A percentile compares a stretch with the other conserved stretches of the same genome.
Evolutionary conservation across 2,113 vertebrate species (phyloP).

Genomic region (Oxygymnocypris stewartii): DNA sequence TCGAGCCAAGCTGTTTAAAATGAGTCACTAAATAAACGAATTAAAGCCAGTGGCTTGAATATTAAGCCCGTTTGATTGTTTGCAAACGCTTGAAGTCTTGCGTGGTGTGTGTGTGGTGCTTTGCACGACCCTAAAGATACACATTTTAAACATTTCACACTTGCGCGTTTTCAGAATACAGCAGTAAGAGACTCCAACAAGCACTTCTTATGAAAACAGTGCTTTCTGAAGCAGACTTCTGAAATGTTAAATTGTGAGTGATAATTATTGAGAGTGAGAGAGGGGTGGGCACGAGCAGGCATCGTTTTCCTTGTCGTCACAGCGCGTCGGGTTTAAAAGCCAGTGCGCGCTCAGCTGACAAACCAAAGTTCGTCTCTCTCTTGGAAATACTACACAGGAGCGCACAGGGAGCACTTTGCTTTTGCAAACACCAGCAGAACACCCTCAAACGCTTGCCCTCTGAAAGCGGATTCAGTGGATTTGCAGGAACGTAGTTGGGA

Average conservation of each 20-base stretch:
- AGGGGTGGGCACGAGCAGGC: constrained; percentile 47
- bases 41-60: not conserved
- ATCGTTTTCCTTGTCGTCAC: constrained; percentile 71
- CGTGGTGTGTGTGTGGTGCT: not conserved
- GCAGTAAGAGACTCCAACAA: not conserved
- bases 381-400: constrained; percentile 68
- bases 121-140: not conserved
- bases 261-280: constrained; percentile 1
- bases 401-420: constrained; percentile 57
- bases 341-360: constrained; percentile 47
- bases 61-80: not conserved
- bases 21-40: not conserved
- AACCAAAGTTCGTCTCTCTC: constrained; percentile 69
- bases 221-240: not conserved
- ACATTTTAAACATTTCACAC: not conserved
- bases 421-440: constrained; percentile 32
- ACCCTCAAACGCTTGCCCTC: constrained; percentile 37
- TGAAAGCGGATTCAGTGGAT: constrained; percentile 5
- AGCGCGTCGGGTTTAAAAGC: constrained; percentile 64
- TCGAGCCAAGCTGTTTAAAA: not conserved
- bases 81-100: not conserved
- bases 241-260: not conserved
- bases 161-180: not conserved
- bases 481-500: not conserved
- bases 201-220: not conserved